Percentiles rank a stretch among this genome's conserved stretches.
Conservation (phyloP, 53 echinoderm and acorn worm species). For the Crossaster papposus region DNA sequence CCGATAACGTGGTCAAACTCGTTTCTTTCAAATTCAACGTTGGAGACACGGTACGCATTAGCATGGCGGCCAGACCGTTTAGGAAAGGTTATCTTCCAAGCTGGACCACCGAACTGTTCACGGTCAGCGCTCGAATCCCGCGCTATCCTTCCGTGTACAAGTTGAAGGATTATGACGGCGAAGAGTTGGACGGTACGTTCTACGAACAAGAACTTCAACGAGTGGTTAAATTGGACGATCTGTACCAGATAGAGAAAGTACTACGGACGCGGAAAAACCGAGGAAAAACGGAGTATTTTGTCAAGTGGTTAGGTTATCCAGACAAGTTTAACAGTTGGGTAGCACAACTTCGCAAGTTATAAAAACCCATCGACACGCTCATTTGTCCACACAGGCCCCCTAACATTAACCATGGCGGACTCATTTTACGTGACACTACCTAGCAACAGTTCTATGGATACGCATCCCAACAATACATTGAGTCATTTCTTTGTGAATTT, state of each 20-base stretch:
- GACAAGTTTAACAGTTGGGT: constrained; percentile 69
- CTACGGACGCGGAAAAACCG: constrained; percentile 37
- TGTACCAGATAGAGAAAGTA: constrained; percentile 61
- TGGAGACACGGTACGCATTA: constrained; percentile 55
- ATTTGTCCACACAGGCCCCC: neutral
- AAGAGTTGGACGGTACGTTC: constrained; percentile 48
- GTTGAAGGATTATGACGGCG: constrained; percentile 54
- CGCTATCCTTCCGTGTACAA: constrained; percentile 61
- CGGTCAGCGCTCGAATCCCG: constrained; percentile 15
- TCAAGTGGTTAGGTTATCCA: constrained; percentile 64
- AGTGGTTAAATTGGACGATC: constrained; percentile 42
- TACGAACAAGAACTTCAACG: constrained; percentile 60
- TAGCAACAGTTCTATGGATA: constrained; percentile 71
- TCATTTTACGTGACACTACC: constrained; percentile 85
- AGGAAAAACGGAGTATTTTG: constrained; percentile 68
- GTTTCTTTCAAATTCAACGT: constrained; percentile 9
- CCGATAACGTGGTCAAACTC: too few relatives aligned
- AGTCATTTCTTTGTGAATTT: constrained; percentile 54
- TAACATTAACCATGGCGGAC: constrained; percentile 30
- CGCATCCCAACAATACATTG: constrained; percentile 66
- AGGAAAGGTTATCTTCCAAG: constrained; percentile 59
- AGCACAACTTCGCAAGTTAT: constrained; percentile 29
- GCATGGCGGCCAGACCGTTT: constrained; percentile 39
- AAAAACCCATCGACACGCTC: neutral
- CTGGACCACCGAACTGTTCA: constrained; percentile 67